Base-by-base conservation (phyloP, 2,113 vertebrate species). In the Opisthocomus hoazin region DNA sequence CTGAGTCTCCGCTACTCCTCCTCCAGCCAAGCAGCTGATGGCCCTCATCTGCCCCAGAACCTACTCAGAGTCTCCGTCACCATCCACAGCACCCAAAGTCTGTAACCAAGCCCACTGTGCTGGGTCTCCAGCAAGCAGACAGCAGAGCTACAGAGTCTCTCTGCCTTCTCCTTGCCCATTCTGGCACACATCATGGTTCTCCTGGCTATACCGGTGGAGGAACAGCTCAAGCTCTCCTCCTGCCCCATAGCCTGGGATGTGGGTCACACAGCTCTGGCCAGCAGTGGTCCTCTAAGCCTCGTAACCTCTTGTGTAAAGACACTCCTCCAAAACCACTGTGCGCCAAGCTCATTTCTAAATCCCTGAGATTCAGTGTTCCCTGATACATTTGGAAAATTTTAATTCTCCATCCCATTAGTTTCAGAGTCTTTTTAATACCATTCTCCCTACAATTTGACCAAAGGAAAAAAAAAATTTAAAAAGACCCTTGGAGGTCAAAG, bases 141-240 rank as follows among this genome's bases (percentile, higher is more conserved):
- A 34, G 10, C 51, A 29, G 53, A n/a, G 26, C 6, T 58, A 27
- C 27, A 51, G 43, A 6, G 61, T 26, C 32, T 29, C 84, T 63
- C 66, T 74, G 81, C 58, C 27, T 63, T 30, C 39, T 43, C 37
- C 46, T 45, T 7, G 34, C 36, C 56, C 4, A 0, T 36, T 58
- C 24, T 43, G 76, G 66, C 65, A 51, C 0, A 0, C 11, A 24
- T 7, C 3, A 0, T 12, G 66, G 43, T n/a, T 54, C 61, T 57
- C 5, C 41, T 34, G 46, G n/a, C 39, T 45, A 4, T 20, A 5
- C 11, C 0, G 3, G 19, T 4, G 48, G 15, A 45, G 29, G 34
- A 71, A 43, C 0, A 56, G 20, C 80, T 63, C 39, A 12, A 18
- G 27, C 27, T 39, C 20, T 36, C n/a, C 46, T 61, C 58, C 27